Base-by-base conservation (phyloP, 2,113 vertebrate genomes). In the Leptosomus discolor region DNA sequence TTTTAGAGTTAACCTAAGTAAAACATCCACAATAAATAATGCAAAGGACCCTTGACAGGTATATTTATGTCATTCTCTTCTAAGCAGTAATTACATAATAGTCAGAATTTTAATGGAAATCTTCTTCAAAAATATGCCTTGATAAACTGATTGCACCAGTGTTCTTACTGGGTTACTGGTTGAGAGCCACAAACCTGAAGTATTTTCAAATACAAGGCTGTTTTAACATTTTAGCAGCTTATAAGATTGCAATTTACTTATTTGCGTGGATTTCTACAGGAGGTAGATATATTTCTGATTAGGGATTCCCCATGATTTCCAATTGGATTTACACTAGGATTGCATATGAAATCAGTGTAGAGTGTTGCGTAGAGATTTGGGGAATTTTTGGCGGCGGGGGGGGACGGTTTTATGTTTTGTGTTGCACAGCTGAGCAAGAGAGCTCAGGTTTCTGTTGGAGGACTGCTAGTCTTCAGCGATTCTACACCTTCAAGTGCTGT, bases 91-190 rank as follows among this genome's bases (percentile, higher is more conserved):
- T 84, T 94, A 48, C 7, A 6, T 77, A 71, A 85, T 32, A 30
- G 60, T 86, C 58, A 50, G 23, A 88, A 54, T 29, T 85, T 64
- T 27, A 26, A 56, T 60, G 46, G 60, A 81, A 71, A 48, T 69
- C 48, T 88, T 84, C 36, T 86, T 88, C 4, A 34, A 67, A 92
- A 86, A 34, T 80, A 37, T 53, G 39, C n/a, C 36, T 53, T 94
- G 48, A 78, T 81, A 81, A 93, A 80, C n/a, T 90, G 54, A 86
- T 91, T 83, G 69, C 81, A 36, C 68, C 89, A 86, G 74, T 76
- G 1, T 5, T 41, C 85, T 78, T 80, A 58, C 27, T 41, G 29
- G 51, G 37, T 75, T 82, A 32, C 86, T 89, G 15, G n/a, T 26
- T 45, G 16, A 70, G 34, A 93, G 17, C 23, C 11, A 63, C 36